Base-by-base conservation (phyloP, 2,888 invertebrate species). In the Acleris cristana region DNA sequence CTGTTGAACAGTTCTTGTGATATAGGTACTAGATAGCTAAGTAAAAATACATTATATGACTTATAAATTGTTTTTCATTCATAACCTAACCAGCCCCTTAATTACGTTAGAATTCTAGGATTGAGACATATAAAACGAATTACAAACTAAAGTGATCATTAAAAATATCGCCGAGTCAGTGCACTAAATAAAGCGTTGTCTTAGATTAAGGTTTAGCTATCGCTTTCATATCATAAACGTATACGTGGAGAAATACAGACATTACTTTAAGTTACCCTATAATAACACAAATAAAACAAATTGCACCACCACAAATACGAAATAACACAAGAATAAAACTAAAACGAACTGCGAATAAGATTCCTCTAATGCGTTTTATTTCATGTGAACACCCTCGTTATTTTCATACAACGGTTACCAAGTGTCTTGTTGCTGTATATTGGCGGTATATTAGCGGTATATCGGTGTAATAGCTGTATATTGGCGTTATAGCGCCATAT, bases 21-120 rank as follows among this genome's bases (percentile, higher is more conserved):
- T 65, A 65, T 48, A 58, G 40, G 3, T 23, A 40, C 34, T 44
- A 52, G 4, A 34, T 54, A 26, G 51, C 55, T 51, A 51, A 23
- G 40, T 4, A 26, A 34, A 60, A 55, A 65, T 61, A 65, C 52
- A 61, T 61, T 61, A 52, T 55, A 61, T 65, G 65, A 60, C 51
- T 10, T 58, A 18, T 6, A 12, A 26, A 12, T 56, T 44, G 14
- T 52, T 44, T 56, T 63, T 51, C 14, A 16, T 16, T 14, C 16
- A n/a, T n/a, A n/a, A 0, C n/a, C 6, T 30, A 34, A 34, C 34
- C 10, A 10, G 3, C 10, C 4, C 34, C 10, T 34, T 30, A 8
- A 34, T 7, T n/a, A 16, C n/a, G 4, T 18, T 48, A 7, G 18
- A 40, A 14, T 3, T 30, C 30, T 34, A 34, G 34, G 10, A 34